Evolutionary conservation across 2,797 vertebrate genomes (phyloP).

Genomic region (Amphiprion clarkii): DNA sequence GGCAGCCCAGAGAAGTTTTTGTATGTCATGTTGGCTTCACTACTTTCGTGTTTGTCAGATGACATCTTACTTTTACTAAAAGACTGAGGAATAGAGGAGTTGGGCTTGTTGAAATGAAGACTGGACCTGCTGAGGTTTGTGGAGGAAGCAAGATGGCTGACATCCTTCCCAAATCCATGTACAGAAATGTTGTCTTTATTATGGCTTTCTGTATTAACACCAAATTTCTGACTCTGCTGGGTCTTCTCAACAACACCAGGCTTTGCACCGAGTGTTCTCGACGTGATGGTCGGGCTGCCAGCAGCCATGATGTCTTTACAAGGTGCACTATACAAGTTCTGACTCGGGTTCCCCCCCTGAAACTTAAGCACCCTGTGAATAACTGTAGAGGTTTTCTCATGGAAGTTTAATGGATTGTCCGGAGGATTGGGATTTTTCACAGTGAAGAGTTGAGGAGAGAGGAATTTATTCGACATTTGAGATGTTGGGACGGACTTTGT

Average conservation of each 20-base stretch:
- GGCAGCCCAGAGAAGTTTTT: slow-evolving; percentile 77
- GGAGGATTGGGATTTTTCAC: slow-evolving; percentile 73
- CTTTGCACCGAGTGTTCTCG: slow-evolving; percentile 62
- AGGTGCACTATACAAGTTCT: slow-evolving; percentile 79
- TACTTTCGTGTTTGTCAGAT: slow-evolving; percentile 71
- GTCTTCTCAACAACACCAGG: slow-evolving; percentile 58
- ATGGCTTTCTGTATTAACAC: slow-evolving; percentile 39
- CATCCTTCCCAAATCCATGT: slow-evolving; percentile 71
- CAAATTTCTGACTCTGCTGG: slow-evolving; percentile 62
- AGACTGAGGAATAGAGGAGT: slow-evolving; percentile 71
- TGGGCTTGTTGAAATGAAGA: slow-evolving; percentile 66
- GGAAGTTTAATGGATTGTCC: slow-evolving; percentile 76
- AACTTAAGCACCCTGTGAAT: slow-evolving; percentile 83
- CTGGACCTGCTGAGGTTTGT: slow-evolving; percentile 60
- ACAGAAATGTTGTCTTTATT: slow-evolving; percentile 61
- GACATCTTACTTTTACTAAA: slow-evolving; percentile 73
- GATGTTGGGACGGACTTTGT: slow-evolving; percentile 74
- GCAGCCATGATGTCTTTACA: slow-evolving; percentile 68
- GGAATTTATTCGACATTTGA: slow-evolving; percentile 75
- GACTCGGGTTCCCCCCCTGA: slow-evolving; percentile 78
- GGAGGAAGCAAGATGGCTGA: slow-evolving; percentile 55
- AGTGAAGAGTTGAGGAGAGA: slow-evolving; percentile 73
- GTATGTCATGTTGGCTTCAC: slow-evolving; percentile 63
- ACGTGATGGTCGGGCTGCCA: slow-evolving; percentile 45
- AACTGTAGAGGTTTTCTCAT: slow-evolving; percentile 79